These are phyloP conservation scores for Chrysomallon squamiferum DNA, from an alignment of 1,140 invertebrate species.

Conservation along the genomic window DNA sequence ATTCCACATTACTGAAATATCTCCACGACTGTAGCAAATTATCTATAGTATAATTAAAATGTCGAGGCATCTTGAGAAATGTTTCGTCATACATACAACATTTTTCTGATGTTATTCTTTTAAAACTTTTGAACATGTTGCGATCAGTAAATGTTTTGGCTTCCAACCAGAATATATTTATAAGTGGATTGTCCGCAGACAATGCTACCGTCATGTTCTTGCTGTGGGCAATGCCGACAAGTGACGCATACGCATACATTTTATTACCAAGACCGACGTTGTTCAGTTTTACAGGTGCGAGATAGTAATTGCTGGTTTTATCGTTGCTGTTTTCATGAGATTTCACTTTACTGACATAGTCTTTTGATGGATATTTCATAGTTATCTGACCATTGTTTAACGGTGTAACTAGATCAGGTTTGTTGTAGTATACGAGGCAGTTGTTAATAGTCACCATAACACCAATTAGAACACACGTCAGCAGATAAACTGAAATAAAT, in stretches of 20 bases:
- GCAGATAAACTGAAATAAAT: too few relatives aligned
- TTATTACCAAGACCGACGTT: not conserved
- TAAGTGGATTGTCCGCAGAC: not conserved
- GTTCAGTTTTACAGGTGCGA: too few relatives aligned
- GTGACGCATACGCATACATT: not conserved
- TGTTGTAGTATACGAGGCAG: too few relatives aligned
- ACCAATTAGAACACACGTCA: too few relatives aligned
- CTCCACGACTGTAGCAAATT: constrained; percentile 42
- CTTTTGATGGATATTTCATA: too few relatives aligned
- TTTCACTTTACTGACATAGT: too few relatives aligned
- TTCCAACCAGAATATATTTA: not conserved
- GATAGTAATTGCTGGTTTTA: too few relatives aligned
- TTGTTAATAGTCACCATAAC: too few relatives aligned
- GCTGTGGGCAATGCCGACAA: not conserved
- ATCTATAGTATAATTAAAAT: constrained; percentile 19
- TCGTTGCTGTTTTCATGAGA: too few relatives aligned
- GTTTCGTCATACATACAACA: not conserved
- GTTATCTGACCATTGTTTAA: too few relatives aligned
- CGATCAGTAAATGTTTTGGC: not conserved
- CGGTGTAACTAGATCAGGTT: too few relatives aligned
- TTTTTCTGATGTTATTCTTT: not conserved
- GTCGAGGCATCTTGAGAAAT: not conserved
- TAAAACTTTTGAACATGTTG: not conserved
- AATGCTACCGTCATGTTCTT: not conserved
- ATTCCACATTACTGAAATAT: constrained; percentile 28